Conservation (phyloP, 2,797 vertebrate genomes). For the Coregonus suidteri region DNA sequence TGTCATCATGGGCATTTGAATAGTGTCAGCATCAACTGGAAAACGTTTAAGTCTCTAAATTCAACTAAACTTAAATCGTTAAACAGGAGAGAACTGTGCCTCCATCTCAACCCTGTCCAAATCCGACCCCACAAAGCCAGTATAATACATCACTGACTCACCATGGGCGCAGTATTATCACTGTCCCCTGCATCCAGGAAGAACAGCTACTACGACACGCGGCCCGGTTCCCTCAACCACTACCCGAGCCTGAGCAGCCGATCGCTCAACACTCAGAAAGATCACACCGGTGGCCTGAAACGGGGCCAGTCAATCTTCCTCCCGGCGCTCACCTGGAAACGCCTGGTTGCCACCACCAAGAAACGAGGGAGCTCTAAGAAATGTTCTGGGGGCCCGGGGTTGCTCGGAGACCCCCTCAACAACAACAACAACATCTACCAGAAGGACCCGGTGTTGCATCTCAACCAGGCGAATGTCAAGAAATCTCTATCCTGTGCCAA, state of each 20-base stretch:
- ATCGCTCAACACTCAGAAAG: conserved; percentile 75
- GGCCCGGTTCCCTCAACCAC: conserved; percentile 73
- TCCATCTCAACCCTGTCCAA: conserved; percentile 9
- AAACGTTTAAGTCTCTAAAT: conserved; percentile 2
- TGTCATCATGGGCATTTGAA: conserved; percentile 13
- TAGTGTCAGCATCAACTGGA: not conserved
- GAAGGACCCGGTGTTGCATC: conserved; percentile 73
- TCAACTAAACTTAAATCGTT: conserved; percentile 21
- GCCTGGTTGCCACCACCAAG: conserved; percentile 82
- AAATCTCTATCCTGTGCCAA: conserved; percentile 84
- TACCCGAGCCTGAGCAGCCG: conserved; percentile 78
- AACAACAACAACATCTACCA: conserved; percentile 75
- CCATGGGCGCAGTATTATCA: conserved; percentile 82
- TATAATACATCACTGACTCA: conserved; percentile 37
- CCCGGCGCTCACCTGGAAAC: conserved; percentile 82
- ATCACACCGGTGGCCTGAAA: conserved; percentile 64
- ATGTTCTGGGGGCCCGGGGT: conserved; percentile 24
- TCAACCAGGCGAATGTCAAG: conserved; percentile 81
- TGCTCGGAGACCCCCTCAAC: conserved; percentile 66
- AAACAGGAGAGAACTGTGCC: conserved; percentile 28
- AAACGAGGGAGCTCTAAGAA: conserved; percentile 76
- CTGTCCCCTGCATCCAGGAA: conserved; percentile 79
- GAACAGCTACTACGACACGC: conserved; percentile 75
- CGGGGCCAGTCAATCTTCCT: conserved; percentile 81
- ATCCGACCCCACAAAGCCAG: conserved; percentile 17